These are phyloP conservation scores for Conops quadrifasciatus DNA, from an alignment of 2,888 invertebrate species.

Conservation along the genomic window DNA sequence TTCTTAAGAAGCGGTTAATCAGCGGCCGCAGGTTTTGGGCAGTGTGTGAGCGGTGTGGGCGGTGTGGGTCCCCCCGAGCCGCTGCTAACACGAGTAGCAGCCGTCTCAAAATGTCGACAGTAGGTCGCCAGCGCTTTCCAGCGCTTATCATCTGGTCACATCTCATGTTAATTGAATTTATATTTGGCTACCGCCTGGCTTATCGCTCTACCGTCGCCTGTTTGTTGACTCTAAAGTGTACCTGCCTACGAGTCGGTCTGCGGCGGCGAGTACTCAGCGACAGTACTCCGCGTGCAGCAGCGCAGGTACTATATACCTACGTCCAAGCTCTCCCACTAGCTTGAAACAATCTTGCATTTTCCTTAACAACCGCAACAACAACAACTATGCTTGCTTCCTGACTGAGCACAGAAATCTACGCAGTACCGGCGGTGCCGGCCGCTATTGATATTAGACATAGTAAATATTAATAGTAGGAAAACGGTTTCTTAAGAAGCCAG, in stretches of 20 bases:
- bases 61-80: too few species aligned
- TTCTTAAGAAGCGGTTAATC: too few species aligned
- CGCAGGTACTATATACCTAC: too few species aligned
- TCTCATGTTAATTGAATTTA: slow-evolving; percentile 35
- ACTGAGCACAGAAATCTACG: background rate
- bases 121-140: slow-evolving; percentile 3
- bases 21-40: too few species aligned
- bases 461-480: too few species aligned
- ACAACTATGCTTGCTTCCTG: background rate
- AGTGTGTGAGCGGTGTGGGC: too few species aligned
- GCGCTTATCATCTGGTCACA: slow-evolving; percentile 12
- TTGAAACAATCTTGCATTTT: background rate
- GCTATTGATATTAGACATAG: too few species aligned
- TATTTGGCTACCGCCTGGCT: slow-evolving; percentile 37
- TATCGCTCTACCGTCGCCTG: slow-evolving; percentile 49
- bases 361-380: background rate
- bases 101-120: background rate
- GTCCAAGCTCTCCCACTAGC: background rate
- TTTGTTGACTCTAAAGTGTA: slow-evolving; percentile 36
- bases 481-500: too few species aligned
- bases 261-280: background rate
- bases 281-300: background rate
- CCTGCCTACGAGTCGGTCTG: background rate
- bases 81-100: background rate
- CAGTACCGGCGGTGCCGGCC: too few species aligned